phyloP scores from a whole-genome alignment of 2,888 invertebrate genomes.

The Cheilosia variabilis region DNA sequence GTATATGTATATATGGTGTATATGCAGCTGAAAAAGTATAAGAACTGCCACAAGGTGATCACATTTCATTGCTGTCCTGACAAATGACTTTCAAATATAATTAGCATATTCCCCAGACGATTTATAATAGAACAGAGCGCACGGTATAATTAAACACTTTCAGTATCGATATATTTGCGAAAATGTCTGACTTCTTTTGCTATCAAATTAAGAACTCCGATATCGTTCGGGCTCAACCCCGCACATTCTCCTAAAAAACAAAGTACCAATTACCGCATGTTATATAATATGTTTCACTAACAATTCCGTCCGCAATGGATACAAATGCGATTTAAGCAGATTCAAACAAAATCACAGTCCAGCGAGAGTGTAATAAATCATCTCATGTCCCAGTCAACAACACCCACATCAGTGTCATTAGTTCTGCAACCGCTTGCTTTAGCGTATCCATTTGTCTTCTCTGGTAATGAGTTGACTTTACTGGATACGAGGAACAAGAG shows the following conservation, averaged over 20 bases:
- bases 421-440: constrained; percentile 5
- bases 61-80: no score
- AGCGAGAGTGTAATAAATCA: constrained; percentile 34
- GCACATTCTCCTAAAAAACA: neutral
- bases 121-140: no score
- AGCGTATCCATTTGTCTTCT: neutral
- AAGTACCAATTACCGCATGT: neutral
- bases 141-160: no score
- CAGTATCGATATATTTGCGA: no score
- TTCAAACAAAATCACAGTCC: constrained; percentile 1
- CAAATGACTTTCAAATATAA: no score
- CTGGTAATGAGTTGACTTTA: constrained; percentile 25
- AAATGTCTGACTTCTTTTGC: no score
- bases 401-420: constrained; percentile 41
- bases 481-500: neutral
- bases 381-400: constrained; percentile 15
- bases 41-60: no score
- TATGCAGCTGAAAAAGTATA: no score
- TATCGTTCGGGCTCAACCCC: no score
- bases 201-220: no score
- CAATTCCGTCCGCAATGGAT: neutral
- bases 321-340: constrained; percentile 7
- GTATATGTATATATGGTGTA: no score
- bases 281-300: constrained; percentile 17
- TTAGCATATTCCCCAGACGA: no score